Base-by-base conservation (phyloP, 2,888 invertebrate genomes). In the Neoscelio sp. region DNA sequence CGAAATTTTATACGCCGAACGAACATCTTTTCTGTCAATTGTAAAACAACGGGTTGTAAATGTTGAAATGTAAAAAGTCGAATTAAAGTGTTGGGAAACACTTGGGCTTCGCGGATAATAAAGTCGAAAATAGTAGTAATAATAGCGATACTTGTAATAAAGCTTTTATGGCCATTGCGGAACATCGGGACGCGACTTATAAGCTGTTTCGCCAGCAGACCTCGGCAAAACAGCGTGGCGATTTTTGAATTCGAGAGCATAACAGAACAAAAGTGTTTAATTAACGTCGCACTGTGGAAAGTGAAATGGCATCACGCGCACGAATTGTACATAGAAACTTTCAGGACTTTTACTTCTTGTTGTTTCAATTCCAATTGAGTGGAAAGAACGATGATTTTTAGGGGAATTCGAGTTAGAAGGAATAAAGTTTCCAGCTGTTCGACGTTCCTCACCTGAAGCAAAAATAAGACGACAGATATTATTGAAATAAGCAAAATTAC, bases 131-230 rank as follows among this genome's bases (percentile, higher is more conserved):
- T 82, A 71, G 80, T 73, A 80, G 76, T 60, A 84, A 82, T 83
- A 86, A 81, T 80, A 82, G 83, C 80, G 80, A 83, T 83, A 85
- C 83, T 81, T 78, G 83, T 80, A 85, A 82, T 85, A 85, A 86
- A 81, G 81, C 82, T 77, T 85, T 84, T 82, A 85, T 77, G 81
- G 79, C 67, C 70, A 74, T 42, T 58, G 20, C 33, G 58, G 60
- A 79, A 70, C 58, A 65, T 71, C 48, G 50, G 78, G 56, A 56
- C 60, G 82, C 23, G 38, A 42, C 48, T 50, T 48, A 2, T 8
- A 35, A 0, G 48, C 1, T 17, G 33, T 54, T 46, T 71, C 48
- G 35, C 18, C 23, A 8, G 18, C 26, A 30, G 30, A 30, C 26
- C 30, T 30, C 5, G 12, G 28, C 44, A 46, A 30, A 28, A 23